Evolutionary conservation across 2,888 invertebrate genomes (phyloP), one percentile per base, ranked within the genome.

Genomic region (Dynastes tityus): DNA sequence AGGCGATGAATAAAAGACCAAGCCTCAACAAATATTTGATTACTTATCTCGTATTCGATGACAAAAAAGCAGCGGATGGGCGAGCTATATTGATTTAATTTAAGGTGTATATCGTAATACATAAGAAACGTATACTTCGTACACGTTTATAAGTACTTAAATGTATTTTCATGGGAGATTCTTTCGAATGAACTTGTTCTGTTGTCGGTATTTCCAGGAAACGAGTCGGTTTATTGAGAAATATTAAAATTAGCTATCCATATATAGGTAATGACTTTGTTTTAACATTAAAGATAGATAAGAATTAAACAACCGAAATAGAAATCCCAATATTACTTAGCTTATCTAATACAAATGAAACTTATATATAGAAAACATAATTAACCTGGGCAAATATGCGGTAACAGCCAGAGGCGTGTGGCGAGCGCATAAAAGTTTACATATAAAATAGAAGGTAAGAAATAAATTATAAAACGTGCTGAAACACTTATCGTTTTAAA

Each of bases 11-110:
- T 74, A 61, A 45, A 45, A 74, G 49, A 74, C 73, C 61, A 61
- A 74, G 22, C 73, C 73, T 74, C 55, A 61, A 61, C 61, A 74
- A 74, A 74, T 74, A 74, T 74, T 74, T 74, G 63, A 74, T 61
- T 45, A 74, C 61, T 74, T 74, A 74, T 74, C 73, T 74, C 73
- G n/a, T 27, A 27, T 74, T 45, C 61, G 61, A 61, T 61, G 49
- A 45, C 61, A 74, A 61, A 74, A 71, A 61, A 74, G 27, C 61
- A 78, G 74, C 78, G 78, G 78, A 78, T 78, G 78, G 78, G 78
- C 40, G 70, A 65, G 78, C 63, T 73, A 64, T 78, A 78, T 78
- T 73, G 78, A 65, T 78, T 78, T 78, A 73, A 78, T 73, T 74
- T 73, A 61, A 68, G 55, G 76, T 67, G 76, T 77, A 77, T 74